Base-by-base conservation (phyloP, 1,140 invertebrate species). In the Drosophila ercepeae region DNA sequence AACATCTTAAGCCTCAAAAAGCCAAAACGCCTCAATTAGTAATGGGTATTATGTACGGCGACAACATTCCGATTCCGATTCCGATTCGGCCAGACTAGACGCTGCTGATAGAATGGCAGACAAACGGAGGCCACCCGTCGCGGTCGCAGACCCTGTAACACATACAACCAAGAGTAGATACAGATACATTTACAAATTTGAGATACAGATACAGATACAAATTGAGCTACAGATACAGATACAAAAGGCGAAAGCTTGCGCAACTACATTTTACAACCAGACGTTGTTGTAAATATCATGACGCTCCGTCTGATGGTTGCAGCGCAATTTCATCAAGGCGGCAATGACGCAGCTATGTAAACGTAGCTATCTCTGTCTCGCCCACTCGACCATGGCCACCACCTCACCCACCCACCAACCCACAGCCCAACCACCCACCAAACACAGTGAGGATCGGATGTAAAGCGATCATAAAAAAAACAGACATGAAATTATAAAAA, bases 111-210 rank as follows among this genome's bases (percentile, higher is more conserved):
- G 69, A 73, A 73, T 41, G 69, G 68, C 75, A 78, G 75, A 74
- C 75, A 63, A 58, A 64, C 63, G 58, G 76, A 74, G 69, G 73
- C 73, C 73, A 67, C 61, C 70, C 64, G 69, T 74, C 69, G 73
- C 73, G 74, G 73, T 76, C 73, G 73, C 73, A 78, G 75, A 73
- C 75, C 75, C 75, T 72, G 75, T 70, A 64, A 75, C 57, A 75
- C 39, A 67, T 39, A 57, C 51, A 60, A 9, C n/a, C 7, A 34
- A 9, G 3, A 9, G 3, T 7, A 34, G 36, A 63, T 53, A 64
- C 41, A 51, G n/a, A n/a, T n/a, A n/a, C n/a, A 36, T 36, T 11
- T 11, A 14, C 3, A 13, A n/a, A 69, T n/a, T 25, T 13, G 18
- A 29, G 27, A 42, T 14, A 42, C 41, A 16, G 23, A 45, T 21